Base-by-base conservation (phyloP, 1,140 invertebrate species). In the Penaeus chinensis region DNA sequence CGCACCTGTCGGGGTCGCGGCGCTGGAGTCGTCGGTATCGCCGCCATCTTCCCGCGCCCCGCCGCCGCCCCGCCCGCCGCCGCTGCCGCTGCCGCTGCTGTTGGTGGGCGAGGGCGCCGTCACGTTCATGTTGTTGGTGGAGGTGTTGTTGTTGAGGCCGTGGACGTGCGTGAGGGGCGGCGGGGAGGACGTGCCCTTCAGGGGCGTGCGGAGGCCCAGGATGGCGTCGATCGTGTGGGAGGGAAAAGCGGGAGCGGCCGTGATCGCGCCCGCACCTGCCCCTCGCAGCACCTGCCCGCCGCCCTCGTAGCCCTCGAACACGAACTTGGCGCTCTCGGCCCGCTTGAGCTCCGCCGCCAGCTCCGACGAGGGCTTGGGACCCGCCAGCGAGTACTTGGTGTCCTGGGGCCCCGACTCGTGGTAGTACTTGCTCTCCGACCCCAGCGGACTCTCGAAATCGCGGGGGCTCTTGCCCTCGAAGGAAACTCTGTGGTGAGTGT, bases 181-280 rank as follows among this genome's bases (percentile, higher is more conserved):
- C 2, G 86, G 77, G 24, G 87, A 81, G 0, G 74, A 27, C 8
- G 54, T 54, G 63, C 87, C 82, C 66, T 84, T 84, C 47, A 84
- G 82, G 7, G 81, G 60, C 20, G 24, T 85, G 66, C 87, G 91
- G 37, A 91, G 89, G 22, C 91, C 91, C 54, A 91, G 82, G n/a
- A 91, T 91, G 84, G 91, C 91, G 88, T 91, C 91, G n/a, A 91
- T 91, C 61, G 91, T 91, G 89, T 91, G 91, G 11, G 90, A 89
- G 16, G 91, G 89, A 10, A 89, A 90, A 66, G 82, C 89, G 62
- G 84, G 54, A 62, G 85, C 77, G 32, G 82, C 69, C 37, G 81
- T 77, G 66, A 89, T 22, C 24, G 80, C 62, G 61, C 47, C 79
- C 27, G 22, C 85, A 63, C 24, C 42, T 60, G 24, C 24, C 32